A percentile compares a stretch with the other conserved stretches of the same genome.
Conservation (phyloP, 2,797 vertebrate genomes). For the Ctenosaura bakeri region DNA sequence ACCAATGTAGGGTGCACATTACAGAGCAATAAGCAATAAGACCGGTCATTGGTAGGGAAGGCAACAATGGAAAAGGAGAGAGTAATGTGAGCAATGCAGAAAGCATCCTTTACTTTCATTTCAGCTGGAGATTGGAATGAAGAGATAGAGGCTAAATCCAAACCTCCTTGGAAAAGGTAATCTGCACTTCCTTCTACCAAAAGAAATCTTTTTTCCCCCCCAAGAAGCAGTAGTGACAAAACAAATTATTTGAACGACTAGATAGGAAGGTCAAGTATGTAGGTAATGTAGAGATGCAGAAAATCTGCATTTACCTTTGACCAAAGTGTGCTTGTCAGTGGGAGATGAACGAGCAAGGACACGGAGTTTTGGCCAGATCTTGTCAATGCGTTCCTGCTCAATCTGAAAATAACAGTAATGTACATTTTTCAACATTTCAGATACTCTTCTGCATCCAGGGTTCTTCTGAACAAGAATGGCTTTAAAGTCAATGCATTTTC, state of each 20-base stretch:
- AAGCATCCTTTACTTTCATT: neutral
- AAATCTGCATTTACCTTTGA: conserved; percentile 87
- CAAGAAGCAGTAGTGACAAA: conserved; percentile 73
- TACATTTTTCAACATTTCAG: neutral
- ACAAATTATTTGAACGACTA: neutral
- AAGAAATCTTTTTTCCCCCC: conserved; percentile 86
- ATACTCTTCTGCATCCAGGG: neutral
- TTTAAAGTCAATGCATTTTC: neutral
- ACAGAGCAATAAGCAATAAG: neutral
- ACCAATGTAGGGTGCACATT: neutral
- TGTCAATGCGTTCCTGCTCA: conserved; percentile 95
- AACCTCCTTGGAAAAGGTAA: neutral
- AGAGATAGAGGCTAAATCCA: neutral
- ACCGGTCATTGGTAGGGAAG: neutral
- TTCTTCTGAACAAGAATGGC: neutral
- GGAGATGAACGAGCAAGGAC: conserved; percentile 92
- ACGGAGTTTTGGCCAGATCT: conserved; percentile 95
- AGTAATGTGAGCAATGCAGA: neutral
- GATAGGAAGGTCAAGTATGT: neutral
- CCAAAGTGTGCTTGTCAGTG: conserved; percentile 95
- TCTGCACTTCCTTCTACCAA: conserved; percentile 87
- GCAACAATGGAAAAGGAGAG: neutral
- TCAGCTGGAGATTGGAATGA: neutral
- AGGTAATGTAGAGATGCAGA: neutral
- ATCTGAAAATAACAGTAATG: conserved; percentile 78